phyloP scores from a whole-genome alignment of 2,888 invertebrate species.

The Hypena proboscidalis region DNA sequence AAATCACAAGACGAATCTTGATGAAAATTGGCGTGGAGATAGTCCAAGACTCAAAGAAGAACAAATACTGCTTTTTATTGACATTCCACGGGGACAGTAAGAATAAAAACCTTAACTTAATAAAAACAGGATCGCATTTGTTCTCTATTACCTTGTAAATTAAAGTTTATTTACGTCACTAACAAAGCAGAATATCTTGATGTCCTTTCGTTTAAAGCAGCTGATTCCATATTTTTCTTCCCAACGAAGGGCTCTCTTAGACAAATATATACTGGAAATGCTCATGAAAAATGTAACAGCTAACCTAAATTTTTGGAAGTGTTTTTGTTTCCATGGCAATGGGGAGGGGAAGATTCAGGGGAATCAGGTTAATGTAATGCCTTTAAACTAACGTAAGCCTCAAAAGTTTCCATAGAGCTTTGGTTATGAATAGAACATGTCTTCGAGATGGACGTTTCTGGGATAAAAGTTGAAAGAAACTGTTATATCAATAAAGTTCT shows the following conservation, averaged over 20 bases:
- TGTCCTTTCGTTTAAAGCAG: no score
- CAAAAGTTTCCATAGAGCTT: slow-evolving; percentile 2
- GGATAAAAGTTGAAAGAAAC: no score
- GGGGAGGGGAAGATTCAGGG: slow-evolving; percentile 3
- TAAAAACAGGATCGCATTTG: no score
- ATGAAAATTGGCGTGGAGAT: no score
- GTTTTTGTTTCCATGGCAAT: slow-evolving; percentile 30
- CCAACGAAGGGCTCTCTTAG: slow-evolving; percentile 11
- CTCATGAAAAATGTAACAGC: slow-evolving; percentile 44
- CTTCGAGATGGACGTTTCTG: not conserved
- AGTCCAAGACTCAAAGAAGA: no score
- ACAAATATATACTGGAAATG: slow-evolving; percentile 25
- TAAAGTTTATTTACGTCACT: not conserved
- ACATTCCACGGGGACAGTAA: no score
- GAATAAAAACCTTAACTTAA: no score
- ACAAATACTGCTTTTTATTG: no score
- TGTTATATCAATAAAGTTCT: no score
- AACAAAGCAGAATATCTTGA: no score
- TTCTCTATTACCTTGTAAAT: no score
- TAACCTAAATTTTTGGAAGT: slow-evolving; percentile 29
- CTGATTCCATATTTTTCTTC: slow-evolving; percentile 4
- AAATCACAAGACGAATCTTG: no score
- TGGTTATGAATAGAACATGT: slow-evolving; percentile 10
- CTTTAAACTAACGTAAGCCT: slow-evolving; percentile 10
- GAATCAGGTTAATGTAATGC: slow-evolving; percentile 18